Percentiles rank a stretch among this genome's conserved stretches.
Evolutionary conservation across 2,888 invertebrate genomes (phyloP).

Genomic region (Fragum fragum): DNA sequence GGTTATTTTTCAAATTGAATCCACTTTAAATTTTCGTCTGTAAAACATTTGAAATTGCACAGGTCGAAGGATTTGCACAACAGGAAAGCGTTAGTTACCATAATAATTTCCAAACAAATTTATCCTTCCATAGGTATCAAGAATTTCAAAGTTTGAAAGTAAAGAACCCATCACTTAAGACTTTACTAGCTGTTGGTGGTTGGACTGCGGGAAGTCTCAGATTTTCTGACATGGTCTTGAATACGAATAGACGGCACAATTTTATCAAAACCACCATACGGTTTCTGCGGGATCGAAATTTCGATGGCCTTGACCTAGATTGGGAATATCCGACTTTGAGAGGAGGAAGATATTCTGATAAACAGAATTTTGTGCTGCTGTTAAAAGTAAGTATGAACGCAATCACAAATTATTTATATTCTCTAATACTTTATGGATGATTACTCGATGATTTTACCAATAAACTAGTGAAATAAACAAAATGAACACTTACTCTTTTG

Average conservation of each 20-base stretch:
- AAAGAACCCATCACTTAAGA: conserved; percentile 77
- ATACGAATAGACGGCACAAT: conserved; percentile 54
- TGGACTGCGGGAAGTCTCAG: conserved; percentile 79
- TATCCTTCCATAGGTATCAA: conserved; percentile 76
- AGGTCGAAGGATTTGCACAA: no score
- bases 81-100: no score
- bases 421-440: no score
- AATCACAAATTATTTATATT: no score
- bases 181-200: conserved; percentile 83
- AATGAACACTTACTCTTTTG: no score
- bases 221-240: conserved; percentile 77
- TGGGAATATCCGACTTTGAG: conserved; percentile 83
- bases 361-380: conserved; percentile 73
- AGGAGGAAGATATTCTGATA: conserved; percentile 78
- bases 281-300: conserved; percentile 73
- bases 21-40: no score
- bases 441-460: no score
- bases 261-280: conserved; percentile 74
- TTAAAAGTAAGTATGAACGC: conserved; percentile 74
- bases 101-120: no score
- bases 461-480: no score
- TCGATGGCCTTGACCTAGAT: conserved; percentile 84
- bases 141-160: conserved; percentile 76
- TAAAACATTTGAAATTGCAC: no score
- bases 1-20: no score